These are phyloP conservation scores for Notiomystis cincta DNA, from an alignment of 2,113 vertebrate species.

Conservation along the genomic window DNA sequence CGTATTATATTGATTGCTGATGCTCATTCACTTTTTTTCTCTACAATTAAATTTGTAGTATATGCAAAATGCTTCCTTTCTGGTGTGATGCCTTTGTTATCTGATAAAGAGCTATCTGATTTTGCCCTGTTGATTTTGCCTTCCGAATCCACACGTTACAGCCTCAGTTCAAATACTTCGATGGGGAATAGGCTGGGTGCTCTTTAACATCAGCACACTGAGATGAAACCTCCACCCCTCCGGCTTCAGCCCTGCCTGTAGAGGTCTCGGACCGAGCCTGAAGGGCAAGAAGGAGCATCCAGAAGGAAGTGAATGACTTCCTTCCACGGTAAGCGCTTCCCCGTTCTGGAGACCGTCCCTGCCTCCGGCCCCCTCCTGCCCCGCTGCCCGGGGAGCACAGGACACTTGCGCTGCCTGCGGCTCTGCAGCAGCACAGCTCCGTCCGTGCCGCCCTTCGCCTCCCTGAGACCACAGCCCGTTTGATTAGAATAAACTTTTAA, in stretches of 20 bases:
- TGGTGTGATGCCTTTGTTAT: background rate
- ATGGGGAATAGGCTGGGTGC: background rate
- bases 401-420: background rate
- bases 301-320: slow-evolving; percentile 38
- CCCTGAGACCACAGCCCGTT: background rate
- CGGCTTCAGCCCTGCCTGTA: background rate
- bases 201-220: background rate
- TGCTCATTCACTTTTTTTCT: background rate
- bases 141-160: background rate
- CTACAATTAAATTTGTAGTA: background rate
- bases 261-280: background rate
- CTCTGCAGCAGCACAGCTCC: background rate
- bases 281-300: background rate
- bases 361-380: background rate
- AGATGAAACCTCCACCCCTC: background rate
- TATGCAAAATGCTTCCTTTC: background rate
- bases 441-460: background rate
- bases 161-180: background rate
- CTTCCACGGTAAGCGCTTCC: background rate
- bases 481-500: background rate
- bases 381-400: background rate
- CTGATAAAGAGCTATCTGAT: background rate
- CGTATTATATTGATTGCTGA: background rate
- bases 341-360: background rate
- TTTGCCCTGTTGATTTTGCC: background rate